phyloP scores from a whole-genome alignment of 2,797 vertebrate genomes.

The Oryzias sinensis region DNA sequence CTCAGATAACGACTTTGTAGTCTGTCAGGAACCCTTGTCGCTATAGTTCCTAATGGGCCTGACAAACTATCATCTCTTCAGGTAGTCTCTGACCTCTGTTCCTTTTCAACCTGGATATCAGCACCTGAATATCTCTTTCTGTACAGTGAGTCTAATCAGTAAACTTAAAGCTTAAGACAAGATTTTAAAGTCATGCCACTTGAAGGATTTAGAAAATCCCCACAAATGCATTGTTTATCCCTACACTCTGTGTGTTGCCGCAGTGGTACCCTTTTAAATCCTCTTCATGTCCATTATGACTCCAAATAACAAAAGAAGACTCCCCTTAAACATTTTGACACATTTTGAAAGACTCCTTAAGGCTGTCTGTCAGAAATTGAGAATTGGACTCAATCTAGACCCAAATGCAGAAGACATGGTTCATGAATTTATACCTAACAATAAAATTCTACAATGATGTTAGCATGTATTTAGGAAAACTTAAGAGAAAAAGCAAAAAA shows the following conservation, averaged over 20 bases:
- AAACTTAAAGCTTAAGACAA: constrained; percentile 54
- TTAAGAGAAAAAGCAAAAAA: no score
- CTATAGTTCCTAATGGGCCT: constrained; percentile 53
- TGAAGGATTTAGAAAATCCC: constrained; percentile 49
- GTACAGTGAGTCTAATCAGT: constrained; percentile 37
- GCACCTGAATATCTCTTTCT: constrained; percentile 53
- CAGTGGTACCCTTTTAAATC: no score
- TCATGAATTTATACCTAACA: no score
- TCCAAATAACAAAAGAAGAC: not conserved
- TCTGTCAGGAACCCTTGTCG: constrained; percentile 44
- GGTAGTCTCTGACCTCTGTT: constrained; percentile 69
- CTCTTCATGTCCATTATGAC: not conserved
- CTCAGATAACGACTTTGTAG: constrained; percentile 33
- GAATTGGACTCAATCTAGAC: no score
- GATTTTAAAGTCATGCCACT: constrained; percentile 59
- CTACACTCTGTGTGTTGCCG: constrained; percentile 18
- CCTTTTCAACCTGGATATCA: constrained; percentile 46
- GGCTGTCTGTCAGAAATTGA: no score
- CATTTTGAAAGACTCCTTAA: not conserved
- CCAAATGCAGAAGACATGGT: no score
- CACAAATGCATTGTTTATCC: constrained; percentile 27
- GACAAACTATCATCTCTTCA: constrained; percentile 75
- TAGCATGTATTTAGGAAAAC: no score
- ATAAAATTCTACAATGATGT: no score
- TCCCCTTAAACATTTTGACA: no score